Percentiles rank a stretch among this genome's conserved stretches.
Conservation (phyloP, 1,140 invertebrate genomes). For the Drosophila littoralis region DNA sequence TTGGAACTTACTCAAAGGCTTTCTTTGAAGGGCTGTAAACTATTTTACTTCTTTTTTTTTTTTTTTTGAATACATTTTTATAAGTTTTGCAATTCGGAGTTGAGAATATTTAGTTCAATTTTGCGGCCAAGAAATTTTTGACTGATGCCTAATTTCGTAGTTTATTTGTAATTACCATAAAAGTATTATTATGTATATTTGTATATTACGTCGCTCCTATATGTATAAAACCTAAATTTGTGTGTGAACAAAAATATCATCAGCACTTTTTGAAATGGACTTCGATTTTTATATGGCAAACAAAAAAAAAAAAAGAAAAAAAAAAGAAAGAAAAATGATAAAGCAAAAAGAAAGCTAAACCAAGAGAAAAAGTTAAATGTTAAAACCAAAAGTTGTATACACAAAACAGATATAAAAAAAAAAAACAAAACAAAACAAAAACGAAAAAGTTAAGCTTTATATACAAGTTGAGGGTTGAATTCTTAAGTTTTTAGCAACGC, state of each 20-base stretch:
- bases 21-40: slow-evolving; percentile 12
- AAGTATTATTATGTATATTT: slow-evolving; percentile 65
- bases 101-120: slow-evolving; percentile 46
- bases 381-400: slow-evolving; percentile 61
- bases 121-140: slow-evolving; percentile 80
- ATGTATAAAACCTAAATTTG: slow-evolving; percentile 80
- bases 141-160: slow-evolving; percentile 77
- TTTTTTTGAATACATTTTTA: slow-evolving; percentile 19
- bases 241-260: slow-evolving; percentile 85
- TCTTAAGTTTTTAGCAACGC: slow-evolving; percentile 79
- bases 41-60: slow-evolving; percentile 23
- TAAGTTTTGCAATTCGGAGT: slow-evolving; percentile 39
- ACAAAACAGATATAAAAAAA: slow-evolving; percentile 60
- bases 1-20: background rate
- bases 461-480: slow-evolving; percentile 83
- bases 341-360: slow-evolving; percentile 14
- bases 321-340: slow-evolving; percentile 29
- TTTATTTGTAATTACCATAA: slow-evolving; percentile 66
- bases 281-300: slow-evolving; percentile 83
- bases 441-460: slow-evolving; percentile 69
- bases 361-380: slow-evolving; percentile 44
- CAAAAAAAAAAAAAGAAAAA: slow-evolving; percentile 39
- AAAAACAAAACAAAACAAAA: too few species aligned
- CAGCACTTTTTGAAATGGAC: slow-evolving; percentile 84
- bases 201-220: slow-evolving; percentile 78